These are phyloP conservation scores for Antheraea assamensis DNA, from an alignment of 2,888 invertebrate species.

Conservation along the genomic window DNA sequence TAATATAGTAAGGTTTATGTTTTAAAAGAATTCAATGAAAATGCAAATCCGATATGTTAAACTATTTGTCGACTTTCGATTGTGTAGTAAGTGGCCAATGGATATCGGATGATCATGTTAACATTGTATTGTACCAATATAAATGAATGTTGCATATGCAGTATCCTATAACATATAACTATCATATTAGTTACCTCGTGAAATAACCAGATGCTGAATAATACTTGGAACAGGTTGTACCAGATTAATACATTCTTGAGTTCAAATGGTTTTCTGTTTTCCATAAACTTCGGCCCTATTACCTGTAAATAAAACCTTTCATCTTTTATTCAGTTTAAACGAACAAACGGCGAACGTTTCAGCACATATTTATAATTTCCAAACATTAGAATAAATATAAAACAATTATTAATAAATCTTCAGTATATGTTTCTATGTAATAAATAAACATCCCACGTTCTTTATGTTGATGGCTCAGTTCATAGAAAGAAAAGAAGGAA, in stretches of 20 bases:
- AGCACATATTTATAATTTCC: background rate
- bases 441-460: background rate
- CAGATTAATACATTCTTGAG: constrained; percentile 88
- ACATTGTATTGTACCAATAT: background rate
- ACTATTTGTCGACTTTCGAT: background rate
- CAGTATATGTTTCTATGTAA: background rate
- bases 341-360: constrained; percentile 16
- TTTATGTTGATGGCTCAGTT: no score
- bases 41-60: background rate
- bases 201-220: constrained; percentile 88
- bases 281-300: constrained; percentile 92
- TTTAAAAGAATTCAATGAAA: background rate
- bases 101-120: background rate
- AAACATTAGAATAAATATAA: background rate
- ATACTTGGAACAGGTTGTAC: constrained; percentile 93
- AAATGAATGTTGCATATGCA: background rate
- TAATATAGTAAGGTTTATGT: background rate
- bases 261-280: constrained; percentile 91
- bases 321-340: constrained; percentile 9
- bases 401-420: constrained; percentile 1
- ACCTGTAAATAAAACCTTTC: constrained; percentile 64
- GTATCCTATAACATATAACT: background rate
- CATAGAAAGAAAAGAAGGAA: no score
- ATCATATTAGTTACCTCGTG: constrained; percentile 81
- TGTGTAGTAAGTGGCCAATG: background rate